Base-by-base conservation (phyloP, 2,888 invertebrate species). In the Macaria liturata region DNA sequence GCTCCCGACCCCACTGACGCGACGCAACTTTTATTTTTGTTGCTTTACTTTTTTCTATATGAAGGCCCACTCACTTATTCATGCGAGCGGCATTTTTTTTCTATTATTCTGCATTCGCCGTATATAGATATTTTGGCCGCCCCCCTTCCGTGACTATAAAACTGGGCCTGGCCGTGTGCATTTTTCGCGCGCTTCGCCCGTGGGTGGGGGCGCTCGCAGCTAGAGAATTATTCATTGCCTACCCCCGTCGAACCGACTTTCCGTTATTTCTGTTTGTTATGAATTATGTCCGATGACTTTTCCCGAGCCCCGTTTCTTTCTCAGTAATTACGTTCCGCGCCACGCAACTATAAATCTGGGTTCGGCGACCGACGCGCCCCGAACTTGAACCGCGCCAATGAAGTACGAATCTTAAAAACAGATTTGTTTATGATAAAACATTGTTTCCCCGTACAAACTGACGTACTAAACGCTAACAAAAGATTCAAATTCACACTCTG, bases 181-280 rank as follows among this genome's bases (percentile, higher is more conserved):
- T 91, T 91, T 90, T 90, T 85, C 87, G 86, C 82, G 86, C 84
- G 80, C 80, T 80, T 77, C 84, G 78, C 81, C 75, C 76, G 76
- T 68, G 78, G 75, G 81, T 75, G 78, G 81, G 88, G 88, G 87
- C 83, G 89, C 88, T 86, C 88, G 86, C 89, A 86, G 90, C 90
- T 89, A 88, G 88, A 86, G 88, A 91, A 91, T 91, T 91, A 91
- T 91, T 91, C 91, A 91, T 91, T 90, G 91, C 91, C 90, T 83
- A 86, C 91, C 91, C 88, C 79, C 86, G 83, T 88, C 87, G 84
- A 89, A 89, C 87, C 80, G 85, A 87, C 86, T 86, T 88, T 86
- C 88, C 87, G 88, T 90, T 91, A 91, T 90, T 91, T 90, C 84
- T 90, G 88, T 89, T 90, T 90, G 91, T 89, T 91, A 91, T 91